Percentiles rank a stretch among this genome's conserved stretches.
These are phyloP conservation scores for Papilio xuthus DNA, from an alignment of 1,140 invertebrate genomes.

Conservation along the genomic window DNA sequence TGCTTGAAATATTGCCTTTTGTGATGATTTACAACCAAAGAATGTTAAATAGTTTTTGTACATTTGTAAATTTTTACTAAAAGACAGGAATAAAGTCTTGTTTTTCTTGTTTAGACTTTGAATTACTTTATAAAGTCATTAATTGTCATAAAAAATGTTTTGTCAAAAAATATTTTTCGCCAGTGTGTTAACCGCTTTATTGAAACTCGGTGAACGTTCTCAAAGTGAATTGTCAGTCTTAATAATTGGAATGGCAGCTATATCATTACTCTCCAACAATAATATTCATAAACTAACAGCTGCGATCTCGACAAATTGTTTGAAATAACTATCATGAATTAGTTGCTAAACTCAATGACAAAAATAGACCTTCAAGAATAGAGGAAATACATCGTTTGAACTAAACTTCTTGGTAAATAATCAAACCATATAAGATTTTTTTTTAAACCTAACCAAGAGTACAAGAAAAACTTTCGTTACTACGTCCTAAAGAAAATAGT, in stretches of 20 bases:
- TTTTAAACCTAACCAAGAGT: too few species aligned
- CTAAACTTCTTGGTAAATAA: too few species aligned
- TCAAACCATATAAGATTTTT: too few species aligned
- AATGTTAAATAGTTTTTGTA: neutral
- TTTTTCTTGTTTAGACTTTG: neutral
- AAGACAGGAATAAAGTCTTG: neutral
- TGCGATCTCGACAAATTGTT: constrained; percentile 7
- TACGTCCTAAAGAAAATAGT: too few species aligned
- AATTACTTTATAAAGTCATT: too few species aligned
- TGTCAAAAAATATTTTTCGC: neutral
- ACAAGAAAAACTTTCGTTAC: too few species aligned
- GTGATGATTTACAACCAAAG: neutral
- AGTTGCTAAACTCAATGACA: neutral
- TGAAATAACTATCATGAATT: neutral
- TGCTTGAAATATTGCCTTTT: neutral
- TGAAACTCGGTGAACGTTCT: constrained; percentile 22
- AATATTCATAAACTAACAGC: neutral
- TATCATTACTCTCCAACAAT: constrained; percentile 23
- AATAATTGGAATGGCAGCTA: constrained; percentile 30
- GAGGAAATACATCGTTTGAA: neutral
- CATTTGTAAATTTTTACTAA: neutral
- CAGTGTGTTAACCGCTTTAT: neutral
- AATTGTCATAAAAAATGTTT: neutral
- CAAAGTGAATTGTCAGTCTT: constrained; percentile 29
- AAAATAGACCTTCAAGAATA: neutral